Conservation (phyloP, 2,888 invertebrate genomes). For the Clusia tigrina region DNA sequence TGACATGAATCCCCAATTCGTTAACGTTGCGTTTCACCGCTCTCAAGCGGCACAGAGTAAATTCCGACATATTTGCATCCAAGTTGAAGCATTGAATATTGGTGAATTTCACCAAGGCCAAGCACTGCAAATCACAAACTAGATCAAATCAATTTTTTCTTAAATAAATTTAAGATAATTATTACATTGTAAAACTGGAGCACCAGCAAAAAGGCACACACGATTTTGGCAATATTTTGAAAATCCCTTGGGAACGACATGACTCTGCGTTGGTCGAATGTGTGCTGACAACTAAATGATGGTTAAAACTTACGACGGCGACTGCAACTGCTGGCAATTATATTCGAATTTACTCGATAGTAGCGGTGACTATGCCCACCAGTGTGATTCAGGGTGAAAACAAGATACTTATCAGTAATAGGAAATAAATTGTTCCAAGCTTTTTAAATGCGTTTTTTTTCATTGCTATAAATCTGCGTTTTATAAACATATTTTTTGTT, state of each 20-base stretch:
- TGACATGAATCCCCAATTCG: slow-evolving; percentile 39
- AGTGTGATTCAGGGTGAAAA: no score
- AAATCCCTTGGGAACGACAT: neutral
- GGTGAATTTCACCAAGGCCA: slow-evolving; percentile 46
- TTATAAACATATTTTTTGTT: no score
- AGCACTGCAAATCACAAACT: slow-evolving; percentile 31
- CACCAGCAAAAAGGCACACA: neutral
- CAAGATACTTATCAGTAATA: no score
- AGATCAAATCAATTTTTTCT: neutral
- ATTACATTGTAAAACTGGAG: neutral
- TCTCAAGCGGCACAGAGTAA: slow-evolving; percentile 42
- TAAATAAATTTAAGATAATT: neutral
- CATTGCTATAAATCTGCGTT: no score
- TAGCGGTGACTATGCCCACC: no score
- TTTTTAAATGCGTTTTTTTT: no score
- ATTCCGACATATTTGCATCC: slow-evolving; percentile 38
- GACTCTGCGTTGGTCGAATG: neutral
- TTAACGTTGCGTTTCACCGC: slow-evolving; percentile 48
- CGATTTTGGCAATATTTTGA: neutral
- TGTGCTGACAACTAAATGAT: no score
- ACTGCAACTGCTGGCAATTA: no score
- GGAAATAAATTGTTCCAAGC: no score
- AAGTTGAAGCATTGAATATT: slow-evolving; percentile 43
- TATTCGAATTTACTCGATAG: no score
- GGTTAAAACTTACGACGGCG: no score